phyloP scores from a whole-genome alignment of 1,140 invertebrate genomes.

The Mycetomoellerius zeteki region DNA sequence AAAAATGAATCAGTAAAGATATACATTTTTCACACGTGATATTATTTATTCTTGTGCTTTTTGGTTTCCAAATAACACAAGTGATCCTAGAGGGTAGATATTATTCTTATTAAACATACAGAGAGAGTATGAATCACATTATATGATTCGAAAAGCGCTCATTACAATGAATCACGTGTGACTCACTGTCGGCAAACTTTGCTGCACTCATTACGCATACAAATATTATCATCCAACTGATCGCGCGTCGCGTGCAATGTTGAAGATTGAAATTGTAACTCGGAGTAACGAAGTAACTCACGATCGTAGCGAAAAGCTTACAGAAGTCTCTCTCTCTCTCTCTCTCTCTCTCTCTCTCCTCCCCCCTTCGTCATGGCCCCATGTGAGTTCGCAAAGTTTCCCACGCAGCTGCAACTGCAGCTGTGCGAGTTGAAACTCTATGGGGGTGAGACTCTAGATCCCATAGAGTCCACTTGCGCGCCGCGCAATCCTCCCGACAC shows the following conservation, averaged over 20 bases:
- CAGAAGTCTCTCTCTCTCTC: constrained; percentile 18
- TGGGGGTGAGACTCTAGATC: background rate
- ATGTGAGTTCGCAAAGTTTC: constrained; percentile 39
- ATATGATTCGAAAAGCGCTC: constrained; percentile 24
- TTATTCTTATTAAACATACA: background rate
- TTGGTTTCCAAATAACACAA: background rate
- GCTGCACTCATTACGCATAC: constrained; percentile 13
- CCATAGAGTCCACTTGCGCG: constrained; percentile 46
- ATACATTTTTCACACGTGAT: too few species aligned
- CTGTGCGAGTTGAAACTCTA: background rate
- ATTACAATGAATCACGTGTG: constrained; percentile 43
- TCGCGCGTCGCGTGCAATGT: constrained; percentile 15
- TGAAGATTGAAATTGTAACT: constrained; percentile 42
- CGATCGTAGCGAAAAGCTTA: constrained; percentile 18
- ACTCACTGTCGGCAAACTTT: constrained; percentile 24
- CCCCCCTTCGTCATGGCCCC: background rate
- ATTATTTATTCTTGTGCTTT: background rate
- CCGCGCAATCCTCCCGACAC: constrained; percentile 8
- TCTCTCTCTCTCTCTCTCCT: background rate
- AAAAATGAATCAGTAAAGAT: too few species aligned
- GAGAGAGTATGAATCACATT: constrained; percentile 20
- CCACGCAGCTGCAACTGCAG: constrained; percentile 41
- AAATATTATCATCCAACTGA: constrained; percentile 44
- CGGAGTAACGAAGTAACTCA: background rate
- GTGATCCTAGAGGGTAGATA: background rate